phyloP scores from a whole-genome alignment of 2,797 vertebrate genomes.

The Urophycis tenuis region DNA sequence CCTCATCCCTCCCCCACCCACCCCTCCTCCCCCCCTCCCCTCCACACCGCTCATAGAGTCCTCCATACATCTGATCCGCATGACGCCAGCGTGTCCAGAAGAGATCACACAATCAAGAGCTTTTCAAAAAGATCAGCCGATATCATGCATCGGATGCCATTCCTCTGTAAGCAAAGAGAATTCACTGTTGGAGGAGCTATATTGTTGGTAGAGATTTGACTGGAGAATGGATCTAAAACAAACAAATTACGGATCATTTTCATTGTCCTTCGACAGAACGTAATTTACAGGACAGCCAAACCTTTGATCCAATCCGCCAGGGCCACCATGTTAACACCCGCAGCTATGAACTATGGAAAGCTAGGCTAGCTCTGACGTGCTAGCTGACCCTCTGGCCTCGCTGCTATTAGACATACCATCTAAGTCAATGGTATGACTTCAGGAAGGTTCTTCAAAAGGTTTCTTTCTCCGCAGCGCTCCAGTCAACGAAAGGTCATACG shows the following conservation, averaged over 20 bases:
- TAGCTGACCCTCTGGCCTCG: neutral
- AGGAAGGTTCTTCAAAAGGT: conserved; percentile 5
- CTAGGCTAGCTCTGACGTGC: neutral
- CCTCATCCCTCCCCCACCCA: neutral
- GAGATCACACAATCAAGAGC: conserved; percentile 7
- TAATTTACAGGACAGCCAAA: neutral
- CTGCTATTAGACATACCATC: neutral
- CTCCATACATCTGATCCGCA: conserved; percentile 14
- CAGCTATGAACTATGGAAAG: neutral
- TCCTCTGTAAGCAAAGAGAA: neutral
- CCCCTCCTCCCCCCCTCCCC: neutral
- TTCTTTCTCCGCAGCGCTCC: conserved; percentile 3
- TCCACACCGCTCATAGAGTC: conserved; percentile 7
- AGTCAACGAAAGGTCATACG: conserved; percentile 9
- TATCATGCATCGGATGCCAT: neutral
- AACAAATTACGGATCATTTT: too few species aligned
- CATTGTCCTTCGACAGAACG: neutral
- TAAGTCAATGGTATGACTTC: neutral
- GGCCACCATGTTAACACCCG: neutral
- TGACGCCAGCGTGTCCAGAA: conserved; percentile 10
- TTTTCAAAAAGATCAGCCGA: neutral
- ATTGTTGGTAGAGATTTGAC: neutral
- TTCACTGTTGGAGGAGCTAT: neutral
- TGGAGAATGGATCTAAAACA: neutral
- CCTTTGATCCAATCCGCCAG: neutral